Base-by-base conservation (phyloP, 2,113 vertebrate genomes). In the Tragulus kanchil region DNA sequence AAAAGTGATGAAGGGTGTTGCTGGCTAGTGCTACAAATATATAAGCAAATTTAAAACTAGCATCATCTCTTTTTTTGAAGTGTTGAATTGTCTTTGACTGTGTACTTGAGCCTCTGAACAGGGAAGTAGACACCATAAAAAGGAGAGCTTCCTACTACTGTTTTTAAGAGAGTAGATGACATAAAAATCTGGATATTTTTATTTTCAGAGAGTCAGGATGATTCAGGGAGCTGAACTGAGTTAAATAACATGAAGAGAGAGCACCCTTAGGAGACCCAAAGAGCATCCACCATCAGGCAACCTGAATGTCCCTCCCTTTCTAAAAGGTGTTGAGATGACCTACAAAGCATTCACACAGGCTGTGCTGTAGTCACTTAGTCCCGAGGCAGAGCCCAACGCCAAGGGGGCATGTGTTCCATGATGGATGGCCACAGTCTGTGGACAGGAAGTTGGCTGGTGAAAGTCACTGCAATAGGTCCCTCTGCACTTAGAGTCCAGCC, bases 141-240 rank as follows among this genome's bases (percentile, higher is more conserved):
- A 85, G 15, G 21, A 86, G 6, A 77, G 17, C 50, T 73, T 58
- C n/a, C 4, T 86, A 75, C 5, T 56, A 89, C n/a, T 90, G 61
- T 31, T 73, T 88, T 85, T 17, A 73, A 69, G 48, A 62, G 45
- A 82, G 79, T 56, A 83, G n/a, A 69, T 58, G 23, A 19, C 16
- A 56, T 90, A 85, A 77, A 85, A 94, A 52, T 31, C 23, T 56
- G 36, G 19, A 31, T 36, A 54, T 36, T 85, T 92, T 96, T 91
- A 78, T 92, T 90, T 95, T 94, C 36, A 87, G 88, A 69, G 9
- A 75, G 61, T 95, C 48, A 52, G 10, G 42, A 36, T 96, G 62
- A 86, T 67, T 95, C n/a, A 82, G n/a, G 36, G 42, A 62, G 10
- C 52, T 65, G 28, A 95, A 50, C 3, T 26, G 52, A 90, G 17